Evolutionary conservation across 2,113 vertebrate genomes (phyloP).

Genomic region (Monopterus albus): DNA sequence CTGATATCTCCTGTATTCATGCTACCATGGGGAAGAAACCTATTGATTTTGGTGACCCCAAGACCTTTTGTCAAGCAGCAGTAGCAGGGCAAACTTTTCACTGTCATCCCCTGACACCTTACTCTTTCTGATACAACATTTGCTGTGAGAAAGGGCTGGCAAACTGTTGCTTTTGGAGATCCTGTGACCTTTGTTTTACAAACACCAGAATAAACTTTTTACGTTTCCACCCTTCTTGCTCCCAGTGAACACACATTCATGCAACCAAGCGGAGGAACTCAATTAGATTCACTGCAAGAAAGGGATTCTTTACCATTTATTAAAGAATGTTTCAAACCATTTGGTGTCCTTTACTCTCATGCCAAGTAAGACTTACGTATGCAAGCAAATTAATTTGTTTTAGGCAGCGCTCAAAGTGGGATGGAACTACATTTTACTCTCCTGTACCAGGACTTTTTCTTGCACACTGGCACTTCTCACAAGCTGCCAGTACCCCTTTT

Average conservation of each 20-base stretch:
- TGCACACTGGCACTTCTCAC: too few species aligned
- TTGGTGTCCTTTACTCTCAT: not conserved
- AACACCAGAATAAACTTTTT: slow-evolving; percentile 6
- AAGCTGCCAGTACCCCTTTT: too few species aligned
- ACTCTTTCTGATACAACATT: slow-evolving; percentile 19
- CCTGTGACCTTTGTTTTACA: slow-evolving; percentile 38
- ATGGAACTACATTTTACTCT: too few species aligned
- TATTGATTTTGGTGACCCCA: slow-evolving; percentile 48
- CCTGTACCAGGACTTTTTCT: too few species aligned
- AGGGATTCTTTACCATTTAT: not conserved
- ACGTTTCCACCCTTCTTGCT: slow-evolving; percentile 16
- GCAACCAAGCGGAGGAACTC: not conserved
- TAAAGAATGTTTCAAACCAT: not conserved
- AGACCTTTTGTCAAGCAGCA: slow-evolving; percentile 42
- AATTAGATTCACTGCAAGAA: too few species aligned
- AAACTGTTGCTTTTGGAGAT: slow-evolving; percentile 43
- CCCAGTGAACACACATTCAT: not conserved
- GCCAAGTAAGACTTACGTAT: too few species aligned
- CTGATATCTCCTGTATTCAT: not conserved
- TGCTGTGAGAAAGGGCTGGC: not conserved
- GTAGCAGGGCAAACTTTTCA: slow-evolving; percentile 29
- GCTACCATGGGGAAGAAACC: not conserved
- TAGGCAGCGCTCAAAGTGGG: too few species aligned
- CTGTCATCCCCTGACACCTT: slow-evolving; percentile 35
- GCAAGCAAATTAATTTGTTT: too few species aligned